phyloP scores from a whole-genome alignment of 2,888 invertebrate species.

The Sphaerophoria rueppellii region DNA sequence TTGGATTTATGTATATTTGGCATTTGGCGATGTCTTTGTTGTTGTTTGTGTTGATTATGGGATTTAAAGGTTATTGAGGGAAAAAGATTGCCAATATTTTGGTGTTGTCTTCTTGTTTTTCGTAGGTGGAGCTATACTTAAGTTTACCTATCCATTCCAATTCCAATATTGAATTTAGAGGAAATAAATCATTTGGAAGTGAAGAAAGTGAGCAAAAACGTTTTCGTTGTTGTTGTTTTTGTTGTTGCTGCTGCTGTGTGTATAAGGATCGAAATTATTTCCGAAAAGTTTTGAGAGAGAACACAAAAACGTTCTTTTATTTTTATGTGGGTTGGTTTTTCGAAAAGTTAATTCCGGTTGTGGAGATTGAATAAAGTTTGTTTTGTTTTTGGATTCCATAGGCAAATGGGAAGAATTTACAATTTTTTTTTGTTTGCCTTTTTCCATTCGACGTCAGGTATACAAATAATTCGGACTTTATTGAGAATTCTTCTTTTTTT shows the following conservation, averaged over 20 bases:
- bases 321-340: neutral
- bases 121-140: neutral
- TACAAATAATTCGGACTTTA: no score
- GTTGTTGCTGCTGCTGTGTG: neutral
- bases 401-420: slow-evolving; percentile 34
- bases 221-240: neutral
- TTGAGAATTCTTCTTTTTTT: no score
- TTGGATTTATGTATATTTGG: neutral
- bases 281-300: slow-evolving; percentile 9
- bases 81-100: slow-evolving; percentile 45
- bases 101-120: neutral
- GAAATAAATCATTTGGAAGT: slow-evolving; percentile 42
- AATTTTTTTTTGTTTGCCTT: slow-evolving; percentile 21
- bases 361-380: slow-evolving; percentile 21
- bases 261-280: slow-evolving; percentile 22
- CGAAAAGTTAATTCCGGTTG: slow-evolving; percentile 31
- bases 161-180: slow-evolving; percentile 30
- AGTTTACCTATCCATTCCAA: neutral
- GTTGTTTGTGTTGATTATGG: slow-evolving; percentile 8
- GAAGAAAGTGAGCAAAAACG: slow-evolving; percentile 14
- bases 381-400: neutral
- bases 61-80: slow-evolving; percentile 29
- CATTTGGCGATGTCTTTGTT: neutral
- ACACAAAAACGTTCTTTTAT: slow-evolving; percentile 3
- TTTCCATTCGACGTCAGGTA: neutral